phyloP scores from a whole-genome alignment of 2,888 invertebrate genomes.

The Dinocampus coccinellae region DNA sequence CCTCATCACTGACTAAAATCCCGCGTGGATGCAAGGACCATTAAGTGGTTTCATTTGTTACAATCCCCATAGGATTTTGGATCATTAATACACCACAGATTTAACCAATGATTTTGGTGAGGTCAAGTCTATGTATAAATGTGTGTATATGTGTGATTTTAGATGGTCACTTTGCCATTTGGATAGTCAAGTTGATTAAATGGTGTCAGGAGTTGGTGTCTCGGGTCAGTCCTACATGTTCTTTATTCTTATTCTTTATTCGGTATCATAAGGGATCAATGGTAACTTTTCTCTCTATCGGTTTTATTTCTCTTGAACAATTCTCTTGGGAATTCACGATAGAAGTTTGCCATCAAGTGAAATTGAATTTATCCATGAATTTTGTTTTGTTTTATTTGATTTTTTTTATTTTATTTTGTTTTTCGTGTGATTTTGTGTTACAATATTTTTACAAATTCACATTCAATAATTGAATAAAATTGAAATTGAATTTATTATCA shows the following conservation, averaged over 20 bases:
- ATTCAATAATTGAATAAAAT: neutral
- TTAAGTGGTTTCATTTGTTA: constrained; percentile 34
- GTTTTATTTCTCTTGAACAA: neutral
- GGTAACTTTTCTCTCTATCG: constrained; percentile 1
- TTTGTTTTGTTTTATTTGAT: no score
- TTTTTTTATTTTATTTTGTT: no score
- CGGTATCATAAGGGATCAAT: constrained; percentile 26
- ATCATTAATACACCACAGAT: constrained; percentile 24
- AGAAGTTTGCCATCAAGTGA: constrained; percentile 6
- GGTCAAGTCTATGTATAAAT: neutral
- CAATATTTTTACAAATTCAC: no score
- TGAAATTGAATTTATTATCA: neutral
- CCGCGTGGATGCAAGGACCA: constrained; percentile 29
- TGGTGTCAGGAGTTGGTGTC: constrained; percentile 30
- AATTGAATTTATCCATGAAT: constrained; percentile 24
- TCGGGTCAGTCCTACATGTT: neutral
- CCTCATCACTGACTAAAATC: constrained; percentile 24
- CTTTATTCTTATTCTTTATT: neutral
- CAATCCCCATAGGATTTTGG: constrained; percentile 28
- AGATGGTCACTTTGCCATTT: neutral
- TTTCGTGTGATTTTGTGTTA: no score
- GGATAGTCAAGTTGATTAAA: constrained; percentile 31
- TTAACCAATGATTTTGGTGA: constrained; percentile 5
- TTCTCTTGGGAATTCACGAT: neutral
- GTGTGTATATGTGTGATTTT: neutral